Conservation (phyloP, 1,140 invertebrate genomes). For the Propsilocerus akamusi region DNA sequence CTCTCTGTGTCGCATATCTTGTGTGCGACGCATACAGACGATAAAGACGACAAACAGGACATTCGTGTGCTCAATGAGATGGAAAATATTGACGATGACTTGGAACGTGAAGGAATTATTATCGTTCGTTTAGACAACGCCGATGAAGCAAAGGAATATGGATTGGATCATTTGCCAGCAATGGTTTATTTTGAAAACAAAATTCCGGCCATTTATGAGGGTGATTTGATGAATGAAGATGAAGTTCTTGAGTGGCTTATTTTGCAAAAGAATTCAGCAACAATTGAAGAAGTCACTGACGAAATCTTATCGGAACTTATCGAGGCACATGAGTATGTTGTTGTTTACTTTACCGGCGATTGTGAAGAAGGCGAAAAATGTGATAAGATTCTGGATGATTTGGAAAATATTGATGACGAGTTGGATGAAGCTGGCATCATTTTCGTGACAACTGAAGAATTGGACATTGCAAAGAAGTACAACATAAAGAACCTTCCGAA, state of each 20-base stretch:
- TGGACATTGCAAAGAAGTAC: slow-evolving; percentile 60
- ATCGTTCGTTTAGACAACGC: slow-evolving; percentile 79
- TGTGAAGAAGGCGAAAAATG: slow-evolving; percentile 76
- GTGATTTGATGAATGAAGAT: slow-evolving; percentile 79
- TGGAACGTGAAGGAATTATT: slow-evolving; percentile 75
- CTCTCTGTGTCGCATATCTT: too few species aligned
- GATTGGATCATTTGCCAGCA: slow-evolving; percentile 74
- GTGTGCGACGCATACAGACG: too few species aligned
- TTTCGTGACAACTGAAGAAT: slow-evolving; percentile 83
- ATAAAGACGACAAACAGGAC: slow-evolving; percentile 77
- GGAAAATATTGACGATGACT: slow-evolving; percentile 84
- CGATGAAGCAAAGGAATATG: slow-evolving; percentile 75
- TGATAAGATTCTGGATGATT: slow-evolving; percentile 61
- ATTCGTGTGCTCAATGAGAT: slow-evolving; percentile 72
- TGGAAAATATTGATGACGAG: slow-evolving; percentile 89
- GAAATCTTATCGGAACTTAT: slow-evolving; percentile 76
- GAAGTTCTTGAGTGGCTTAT: slow-evolving; percentile 81
- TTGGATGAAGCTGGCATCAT: slow-evolving; percentile 83
- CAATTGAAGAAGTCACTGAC: slow-evolving; percentile 88
- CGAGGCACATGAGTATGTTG: slow-evolving; percentile 82
- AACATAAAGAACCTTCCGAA: slow-evolving; percentile 69
- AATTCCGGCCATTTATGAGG: slow-evolving; percentile 80
- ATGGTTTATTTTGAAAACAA: slow-evolving; percentile 83
- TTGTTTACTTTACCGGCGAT: slow-evolving; percentile 80
- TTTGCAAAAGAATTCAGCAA: slow-evolving; percentile 75